These are phyloP conservation scores for Lepidotrigona ventralis DNA, from an alignment of 1,140 invertebrate genomes.

Conservation along the genomic window DNA sequence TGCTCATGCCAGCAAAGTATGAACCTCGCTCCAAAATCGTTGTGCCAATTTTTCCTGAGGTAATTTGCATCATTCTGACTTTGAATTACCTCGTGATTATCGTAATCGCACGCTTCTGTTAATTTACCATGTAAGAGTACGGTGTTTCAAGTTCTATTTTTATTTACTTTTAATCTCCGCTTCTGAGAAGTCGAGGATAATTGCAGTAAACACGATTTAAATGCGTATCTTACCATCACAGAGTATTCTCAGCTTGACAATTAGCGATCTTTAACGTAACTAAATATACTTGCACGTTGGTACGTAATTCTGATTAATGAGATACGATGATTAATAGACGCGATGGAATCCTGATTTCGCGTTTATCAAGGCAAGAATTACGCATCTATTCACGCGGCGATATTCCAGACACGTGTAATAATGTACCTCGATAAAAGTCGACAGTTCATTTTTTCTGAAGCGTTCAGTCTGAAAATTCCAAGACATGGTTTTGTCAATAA, in stretches of 20 bases:
- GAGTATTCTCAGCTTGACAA: not conserved
- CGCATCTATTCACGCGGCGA: not conserved
- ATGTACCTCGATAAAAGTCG: not conserved
- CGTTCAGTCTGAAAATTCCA: too few relatives aligned
- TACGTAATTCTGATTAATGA: not conserved
- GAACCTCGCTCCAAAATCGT: not conserved
- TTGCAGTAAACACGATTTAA: not conserved
- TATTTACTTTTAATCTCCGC: not conserved
- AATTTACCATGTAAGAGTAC: not conserved
- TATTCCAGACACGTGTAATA: not conserved
- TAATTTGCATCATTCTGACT: not conserved
- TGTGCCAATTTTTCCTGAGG: constrained; percentile 2
- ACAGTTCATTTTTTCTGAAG: too few relatives aligned
- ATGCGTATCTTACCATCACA: not conserved
- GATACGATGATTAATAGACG: not conserved
- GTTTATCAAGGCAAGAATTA: not conserved
- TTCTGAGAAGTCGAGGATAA: not conserved
- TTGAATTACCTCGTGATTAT: too few relatives aligned
- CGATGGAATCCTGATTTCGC: not conserved
- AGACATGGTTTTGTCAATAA: too few relatives aligned
- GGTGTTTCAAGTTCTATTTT: not conserved
- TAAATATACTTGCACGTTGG: not conserved
- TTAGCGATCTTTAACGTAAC: not conserved
- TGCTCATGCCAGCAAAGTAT: constrained; percentile 26
- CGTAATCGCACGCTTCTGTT: not conserved